phyloP scores from a whole-genome alignment of 2,888 invertebrate species.

The Campoplex capitator region DNA sequence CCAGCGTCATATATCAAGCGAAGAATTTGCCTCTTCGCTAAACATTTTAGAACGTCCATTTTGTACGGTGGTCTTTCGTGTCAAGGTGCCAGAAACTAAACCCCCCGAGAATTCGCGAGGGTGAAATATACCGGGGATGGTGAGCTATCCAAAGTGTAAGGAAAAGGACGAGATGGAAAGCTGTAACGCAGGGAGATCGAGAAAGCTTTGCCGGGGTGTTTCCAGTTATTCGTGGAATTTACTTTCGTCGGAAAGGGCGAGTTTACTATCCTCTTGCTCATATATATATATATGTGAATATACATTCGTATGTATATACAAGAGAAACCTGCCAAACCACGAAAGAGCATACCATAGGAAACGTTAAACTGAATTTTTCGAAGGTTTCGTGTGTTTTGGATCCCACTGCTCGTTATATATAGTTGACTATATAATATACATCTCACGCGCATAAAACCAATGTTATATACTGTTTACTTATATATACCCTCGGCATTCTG shows the following conservation, averaged over 20 bases:
- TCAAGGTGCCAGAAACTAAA: constrained; percentile 51
- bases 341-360: constrained; percentile 39
- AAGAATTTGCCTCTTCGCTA: constrained; percentile 5
- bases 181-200: constrained; percentile 43
- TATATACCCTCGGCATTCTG: constrained; percentile 74
- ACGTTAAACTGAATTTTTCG: constrained; percentile 79
- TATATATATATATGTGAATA: background rate
- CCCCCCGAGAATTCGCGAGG: constrained; percentile 66
- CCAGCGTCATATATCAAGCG: background rate
- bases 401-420: constrained; percentile 63
- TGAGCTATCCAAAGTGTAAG: constrained; percentile 3
- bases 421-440: constrained; percentile 26
- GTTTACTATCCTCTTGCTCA: constrained; percentile 20
- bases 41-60: constrained; percentile 46
- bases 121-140: constrained; percentile 52
- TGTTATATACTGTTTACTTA: constrained; percentile 42
- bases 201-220: constrained; percentile 67
- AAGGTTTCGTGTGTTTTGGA: constrained; percentile 77
- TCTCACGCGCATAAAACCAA: constrained; percentile 54
- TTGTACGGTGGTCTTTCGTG: constrained; percentile 21
- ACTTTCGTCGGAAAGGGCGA: constrained; percentile 62
- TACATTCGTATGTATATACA: background rate
- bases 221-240: constrained; percentile 79
- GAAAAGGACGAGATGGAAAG: constrained; percentile 50
- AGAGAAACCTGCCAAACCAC: constrained; percentile 46